Base-by-base conservation (phyloP, 1,140 invertebrate species). In the Scaptodrosophila lebanonensis region DNA sequence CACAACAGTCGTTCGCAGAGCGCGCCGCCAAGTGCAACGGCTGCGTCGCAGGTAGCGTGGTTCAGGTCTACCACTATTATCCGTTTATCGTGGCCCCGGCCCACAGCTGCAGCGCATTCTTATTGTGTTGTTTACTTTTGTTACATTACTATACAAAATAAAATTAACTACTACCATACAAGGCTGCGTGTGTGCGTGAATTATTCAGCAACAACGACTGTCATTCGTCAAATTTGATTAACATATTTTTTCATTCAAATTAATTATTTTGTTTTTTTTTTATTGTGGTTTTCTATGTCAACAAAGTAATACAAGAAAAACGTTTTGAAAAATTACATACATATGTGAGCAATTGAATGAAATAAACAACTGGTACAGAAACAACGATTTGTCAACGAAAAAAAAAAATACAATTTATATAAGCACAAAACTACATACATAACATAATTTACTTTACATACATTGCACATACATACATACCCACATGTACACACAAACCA, bases 321-420 rank as follows among this genome's bases (percentile, higher is more conserved):
- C 3, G 3, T n/a, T n/a, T n/a, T n/a, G n/a, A n/a, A n/a, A n/a
- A n/a, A n/a, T n/a, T n/a, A n/a, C n/a, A n/a, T n/a, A n/a, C n/a
- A n/a, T n/a, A 25, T 25, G 22, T 25, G 22, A 38, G 29, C 3
- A 15, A 29, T 49, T 12, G 1, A 25, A 36, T 11, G 2, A 38
- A 17, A 12, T 25, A 11, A 33, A 40, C 11, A 38, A 42, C 38
- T 30, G 25, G 3, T 13, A 52, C 32, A 29, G 33, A 16, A 12
- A 18, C 40, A 53, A 33, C 27, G 40, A 56, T 30, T 50, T 51
- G 32, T 38, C 47, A 59, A 57, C 30, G 25, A 49, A 57, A n/a
- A n/a, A n/a, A n/a, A n/a, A n/a, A n/a, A n/a, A n/a, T n/a, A n/a
- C n/a, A n/a, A 49, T 62, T 62, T 62, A 62, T 57, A 39, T 57